phyloP scores from a whole-genome alignment of 2,888 invertebrate species.

The Cataglyphis cursor region DNA sequence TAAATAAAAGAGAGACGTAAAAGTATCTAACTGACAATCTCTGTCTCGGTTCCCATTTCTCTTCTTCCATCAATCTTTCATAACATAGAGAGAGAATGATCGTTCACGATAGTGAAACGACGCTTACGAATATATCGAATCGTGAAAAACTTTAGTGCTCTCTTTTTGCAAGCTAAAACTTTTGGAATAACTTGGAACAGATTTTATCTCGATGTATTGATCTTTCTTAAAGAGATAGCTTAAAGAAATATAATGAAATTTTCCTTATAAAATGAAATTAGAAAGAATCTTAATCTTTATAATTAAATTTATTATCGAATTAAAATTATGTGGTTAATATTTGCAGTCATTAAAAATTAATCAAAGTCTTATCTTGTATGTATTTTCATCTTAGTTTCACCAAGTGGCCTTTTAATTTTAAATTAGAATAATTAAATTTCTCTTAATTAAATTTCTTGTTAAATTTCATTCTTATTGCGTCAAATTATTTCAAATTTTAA shows the following conservation, averaged over 20 bases:
- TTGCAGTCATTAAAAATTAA: conserved; percentile 18
- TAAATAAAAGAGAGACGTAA: conserved; percentile 24
- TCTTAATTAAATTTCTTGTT: conserved; percentile 25
- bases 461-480: neutral
- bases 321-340: neutral
- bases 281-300: neutral
- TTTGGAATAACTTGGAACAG: conserved; percentile 9
- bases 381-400: neutral
- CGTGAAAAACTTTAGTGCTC: conserved; percentile 18
- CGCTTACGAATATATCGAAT: conserved; percentile 24
- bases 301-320: neutral
- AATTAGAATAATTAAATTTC: conserved; percentile 17
- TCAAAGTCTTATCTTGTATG: conserved; percentile 1
- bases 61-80: conserved; percentile 39
- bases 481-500: neutral
- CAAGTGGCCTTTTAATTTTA: conserved; percentile 15
- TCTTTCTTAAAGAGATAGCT: conserved; percentile 1
- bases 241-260: neutral
- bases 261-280: neutral
- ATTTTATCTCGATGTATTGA: conserved; percentile 16
- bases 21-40: conserved; percentile 17
- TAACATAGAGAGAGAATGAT: conserved; percentile 9
- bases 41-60: conserved; percentile 14
- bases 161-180: conserved; percentile 21
- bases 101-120: conserved; percentile 29